phyloP scores from a whole-genome alignment of 2,888 invertebrate species.

The Gibbula magus region DNA sequence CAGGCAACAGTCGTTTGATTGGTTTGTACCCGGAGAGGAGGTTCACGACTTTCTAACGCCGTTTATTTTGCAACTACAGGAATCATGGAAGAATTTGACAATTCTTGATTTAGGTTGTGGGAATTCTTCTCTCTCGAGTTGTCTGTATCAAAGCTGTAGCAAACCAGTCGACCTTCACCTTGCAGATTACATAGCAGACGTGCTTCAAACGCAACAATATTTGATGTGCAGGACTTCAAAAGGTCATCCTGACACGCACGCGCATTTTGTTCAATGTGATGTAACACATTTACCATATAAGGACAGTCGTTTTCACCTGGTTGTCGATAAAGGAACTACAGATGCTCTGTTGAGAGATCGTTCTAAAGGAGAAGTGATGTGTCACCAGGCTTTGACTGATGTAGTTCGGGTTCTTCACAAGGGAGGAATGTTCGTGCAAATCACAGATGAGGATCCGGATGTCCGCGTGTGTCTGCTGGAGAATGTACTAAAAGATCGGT shows the following conservation, averaged over 20 bases:
- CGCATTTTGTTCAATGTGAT: conserved; percentile 27
- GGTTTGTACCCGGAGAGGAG: background rate
- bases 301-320: conserved; percentile 30
- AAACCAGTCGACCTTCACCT: conserved; percentile 1
- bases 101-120: conserved; percentile 26
- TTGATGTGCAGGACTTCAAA: background rate
- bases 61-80: background rate
- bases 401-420: conserved; percentile 27
- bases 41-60: background rate
- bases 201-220: background rate
- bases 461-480: conserved; percentile 33
- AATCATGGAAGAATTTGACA: background rate
- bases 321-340: conserved; percentile 45
- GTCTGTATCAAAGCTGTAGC: background rate
- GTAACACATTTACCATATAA: conserved; percentile 34
- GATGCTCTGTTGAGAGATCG: conserved; percentile 42
- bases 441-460: conserved; percentile 47
- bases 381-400: conserved; percentile 32
- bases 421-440: conserved; percentile 38
- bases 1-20: conserved; percentile 10
- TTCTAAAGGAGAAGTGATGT: conserved; percentile 11
- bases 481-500: background rate
- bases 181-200: conserved; percentile 13
- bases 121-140: background rate
- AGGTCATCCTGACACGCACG: background rate